A percentile compares a stretch with the other conserved stretches of the same genome.
phyloP scores from a whole-genome alignment of 2,888 invertebrate genomes.

The Ganaspis brasiliensis region DNA sequence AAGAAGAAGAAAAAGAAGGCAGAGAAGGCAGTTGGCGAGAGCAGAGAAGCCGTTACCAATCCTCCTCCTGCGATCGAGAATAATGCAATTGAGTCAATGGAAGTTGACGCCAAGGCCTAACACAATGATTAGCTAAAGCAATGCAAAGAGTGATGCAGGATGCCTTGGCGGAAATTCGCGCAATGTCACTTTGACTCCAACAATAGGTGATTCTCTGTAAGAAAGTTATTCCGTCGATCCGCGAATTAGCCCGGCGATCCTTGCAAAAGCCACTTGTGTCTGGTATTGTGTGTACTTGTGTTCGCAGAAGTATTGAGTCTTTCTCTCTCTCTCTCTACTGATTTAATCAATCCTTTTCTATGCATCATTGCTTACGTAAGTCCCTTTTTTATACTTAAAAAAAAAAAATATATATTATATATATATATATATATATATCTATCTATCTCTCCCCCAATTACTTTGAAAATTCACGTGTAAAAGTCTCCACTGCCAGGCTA shows the following conservation, averaged over 20 bases:
- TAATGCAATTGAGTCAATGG: constrained; percentile 79
- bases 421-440: too few species aligned
- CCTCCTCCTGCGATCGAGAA: constrained; percentile 11
- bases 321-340: constrained; percentile 49
- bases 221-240: constrained; percentile 40
- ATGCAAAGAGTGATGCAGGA: constrained; percentile 68
- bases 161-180: constrained; percentile 64
- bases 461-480: neutral
- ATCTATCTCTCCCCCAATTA: constrained; percentile 1
- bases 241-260: constrained; percentile 33
- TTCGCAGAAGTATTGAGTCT: constrained; percentile 56
- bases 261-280: constrained; percentile 41
- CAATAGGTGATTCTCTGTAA: constrained; percentile 27
- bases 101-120: constrained; percentile 83
- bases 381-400: constrained; percentile 25
- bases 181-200: constrained; percentile 45
- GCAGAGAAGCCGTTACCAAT: constrained; percentile 6
- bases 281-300: constrained; percentile 52
- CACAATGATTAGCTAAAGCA: constrained; percentile 64
- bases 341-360: constrained; percentile 34
- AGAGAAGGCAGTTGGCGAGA: constrained; percentile 83
- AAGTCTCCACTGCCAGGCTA: constrained; percentile 20
- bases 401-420: too few species aligned
- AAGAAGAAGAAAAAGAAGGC: constrained; percentile 97
- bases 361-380: constrained; percentile 27